Base-by-base conservation (phyloP, 1,140 invertebrate genomes). In the Neocloeon triangulifer region DNA sequence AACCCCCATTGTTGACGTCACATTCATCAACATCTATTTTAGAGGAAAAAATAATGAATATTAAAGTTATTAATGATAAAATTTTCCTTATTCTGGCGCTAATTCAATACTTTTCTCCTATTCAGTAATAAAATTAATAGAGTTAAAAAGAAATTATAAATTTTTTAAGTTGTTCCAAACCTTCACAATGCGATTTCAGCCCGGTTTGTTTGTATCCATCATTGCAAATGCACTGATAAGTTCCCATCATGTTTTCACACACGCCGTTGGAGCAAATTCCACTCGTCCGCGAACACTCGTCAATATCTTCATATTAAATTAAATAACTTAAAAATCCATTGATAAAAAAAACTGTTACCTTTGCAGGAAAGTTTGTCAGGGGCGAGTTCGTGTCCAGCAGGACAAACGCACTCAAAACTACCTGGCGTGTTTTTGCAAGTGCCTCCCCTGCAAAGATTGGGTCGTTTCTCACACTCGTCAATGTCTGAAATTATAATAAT, bases 161-260 rank as follows among this genome's bases (percentile, higher is more conserved):
- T n/a, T n/a, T n/a, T n/a, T n/a, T n/a, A n/a, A n/a, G n/a, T n/a
- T n/a, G n/a, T n/a, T n/a, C n/a, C n/a, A n/a, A n/a, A 61, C 59
- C 60, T 50, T 67, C 61, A 42, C 69, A 73, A 39, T 63, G 58
- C 21, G 63, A 59, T 45, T 66, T 57, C 48, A 64, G 55, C 8
- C 57, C 59, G 15, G 62, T 69, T 47, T 72, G 74, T 25, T 67
- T 61, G 43, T 76, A 79, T 0, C 78, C 78, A 31, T 74, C 69
- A 43, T 79, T 73, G 46, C 85, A 91, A 25, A 73, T 66, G 49
- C 82, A 89, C 43, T 78, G 73, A 50, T 81, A 89, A 2, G 77
- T 79, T 7, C 81, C 81, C 61, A 77, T 73, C 50, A 70, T 71
- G 42, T 91, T 89, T 47, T 82, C 73, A 47, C 80, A 85, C 3